Percentiles rank a stretch among this genome's conserved stretches.
Conservation (phyloP, 2,888 invertebrate genomes). For the Electrophaes corylata region DNA sequence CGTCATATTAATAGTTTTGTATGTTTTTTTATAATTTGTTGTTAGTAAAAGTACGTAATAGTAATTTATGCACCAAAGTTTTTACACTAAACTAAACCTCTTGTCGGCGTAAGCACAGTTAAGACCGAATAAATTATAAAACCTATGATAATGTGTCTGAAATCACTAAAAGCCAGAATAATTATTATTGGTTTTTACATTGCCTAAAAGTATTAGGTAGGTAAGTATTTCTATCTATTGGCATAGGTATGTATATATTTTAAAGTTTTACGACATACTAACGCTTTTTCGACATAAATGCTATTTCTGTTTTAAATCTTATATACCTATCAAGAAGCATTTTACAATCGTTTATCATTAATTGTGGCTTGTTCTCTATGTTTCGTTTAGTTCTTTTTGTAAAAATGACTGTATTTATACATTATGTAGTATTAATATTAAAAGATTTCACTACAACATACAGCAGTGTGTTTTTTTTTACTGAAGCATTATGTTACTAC, state of each 20-base stretch:
- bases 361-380: slow-evolving; percentile 35
- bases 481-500: no score
- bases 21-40: slow-evolving; percentile 37
- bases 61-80: slow-evolving; percentile 41
- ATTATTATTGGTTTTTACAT: no score
- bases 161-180: not conserved
- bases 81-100: not conserved
- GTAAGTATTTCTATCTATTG: no score
- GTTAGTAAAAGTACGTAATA: slow-evolving; percentile 49
- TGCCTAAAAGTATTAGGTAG: no score
- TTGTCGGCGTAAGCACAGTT: no score
- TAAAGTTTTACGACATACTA: no score
- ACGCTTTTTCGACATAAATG: no score
- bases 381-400: slow-evolving; percentile 45
- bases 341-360: slow-evolving; percentile 7
- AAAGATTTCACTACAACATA: slow-evolving; percentile 67
- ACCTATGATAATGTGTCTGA: no score
- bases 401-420: slow-evolving; percentile 71
- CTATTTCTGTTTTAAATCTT: not conserved
- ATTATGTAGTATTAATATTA: slow-evolving; percentile 54
- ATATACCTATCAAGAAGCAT: slow-evolving; percentile 9
- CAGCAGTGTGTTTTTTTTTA: not conserved
- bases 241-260: no score
- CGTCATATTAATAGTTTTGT: slow-evolving; percentile 42
- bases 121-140: no score